Percentiles rank a stretch among this genome's conserved stretches.
phyloP scores from a whole-genome alignment of 2,888 invertebrate genomes.

The Prostheceraeus crozeri region DNA sequence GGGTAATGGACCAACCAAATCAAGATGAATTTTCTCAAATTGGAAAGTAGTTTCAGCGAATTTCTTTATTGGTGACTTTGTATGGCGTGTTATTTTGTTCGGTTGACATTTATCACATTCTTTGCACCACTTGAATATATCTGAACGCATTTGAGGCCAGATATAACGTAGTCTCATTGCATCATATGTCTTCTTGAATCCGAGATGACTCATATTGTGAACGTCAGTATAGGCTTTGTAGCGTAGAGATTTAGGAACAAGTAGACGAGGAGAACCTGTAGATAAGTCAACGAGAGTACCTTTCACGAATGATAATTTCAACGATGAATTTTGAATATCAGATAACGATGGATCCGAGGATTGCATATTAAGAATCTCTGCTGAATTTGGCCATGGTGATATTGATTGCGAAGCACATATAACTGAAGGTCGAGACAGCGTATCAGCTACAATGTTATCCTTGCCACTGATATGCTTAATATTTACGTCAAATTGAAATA shows the following conservation, averaged over 20 bases:
- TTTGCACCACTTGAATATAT: conserved; percentile 45
- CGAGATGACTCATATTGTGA: conserved; percentile 8
- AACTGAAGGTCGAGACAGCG: conserved; percentile 31
- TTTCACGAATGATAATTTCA: conserved; percentile 15
- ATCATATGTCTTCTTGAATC: conserved; percentile 15
- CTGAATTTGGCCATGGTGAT: too few species aligned
- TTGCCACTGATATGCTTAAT: background rate
- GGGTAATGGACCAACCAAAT: conserved; percentile 57
- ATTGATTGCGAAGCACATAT: background rate
- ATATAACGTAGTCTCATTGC: conserved; percentile 21
- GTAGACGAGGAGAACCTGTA: conserved; percentile 37
- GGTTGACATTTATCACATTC: conserved; percentile 48
- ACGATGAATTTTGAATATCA: background rate
- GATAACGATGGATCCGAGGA: background rate
- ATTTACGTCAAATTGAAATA: background rate
- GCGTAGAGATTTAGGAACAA: conserved; percentile 31
- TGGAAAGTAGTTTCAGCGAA: conserved; percentile 40
- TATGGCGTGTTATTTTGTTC: conserved; percentile 48
- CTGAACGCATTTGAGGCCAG: conserved; percentile 35
- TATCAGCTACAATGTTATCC: conserved; percentile 27
- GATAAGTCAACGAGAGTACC: conserved; percentile 30
- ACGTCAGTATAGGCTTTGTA: background rate
- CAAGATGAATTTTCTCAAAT: conserved; percentile 56
- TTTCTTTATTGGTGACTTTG: conserved; percentile 34
- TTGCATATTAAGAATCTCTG: conserved; percentile 4